Conservation (phyloP, 2,888 invertebrate species). For the Schrankia costaestrigalis region DNA sequence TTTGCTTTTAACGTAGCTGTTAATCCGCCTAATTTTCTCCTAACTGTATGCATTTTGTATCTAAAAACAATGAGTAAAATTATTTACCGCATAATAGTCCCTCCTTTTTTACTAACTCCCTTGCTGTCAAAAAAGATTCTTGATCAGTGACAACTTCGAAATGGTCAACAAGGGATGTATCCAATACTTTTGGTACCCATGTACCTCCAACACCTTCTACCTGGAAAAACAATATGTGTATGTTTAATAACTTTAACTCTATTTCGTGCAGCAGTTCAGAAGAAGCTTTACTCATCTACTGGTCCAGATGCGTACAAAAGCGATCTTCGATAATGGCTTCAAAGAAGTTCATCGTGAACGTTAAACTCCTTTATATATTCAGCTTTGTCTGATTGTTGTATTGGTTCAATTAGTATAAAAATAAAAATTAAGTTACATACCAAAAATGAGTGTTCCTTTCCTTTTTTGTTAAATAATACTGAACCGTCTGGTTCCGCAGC, state of each 20-base stretch:
- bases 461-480: slow-evolving; percentile 41
- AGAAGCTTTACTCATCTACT: too few species aligned
- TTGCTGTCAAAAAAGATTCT: slow-evolving; percentile 89
- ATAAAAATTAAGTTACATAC: slow-evolving; percentile 17
- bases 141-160: slow-evolving; percentile 91
- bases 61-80: too few species aligned
- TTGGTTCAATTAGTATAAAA: background rate
- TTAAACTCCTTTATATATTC: too few species aligned
- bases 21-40: too few species aligned
- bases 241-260: too few species aligned
- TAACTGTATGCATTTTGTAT: too few species aligned
- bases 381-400: too few species aligned
- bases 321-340: too few species aligned
- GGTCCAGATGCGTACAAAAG: too few species aligned
- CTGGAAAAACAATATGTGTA: slow-evolving; percentile 18
- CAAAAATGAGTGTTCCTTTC: slow-evolving; percentile 34
- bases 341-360: too few species aligned
- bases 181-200: slow-evolving; percentile 93
- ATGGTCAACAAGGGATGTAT: slow-evolving; percentile 86
- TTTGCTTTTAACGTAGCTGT: too few species aligned
- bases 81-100: slow-evolving; percentile 89
- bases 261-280: too few species aligned
- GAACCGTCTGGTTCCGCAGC: slow-evolving; percentile 95
- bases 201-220: slow-evolving; percentile 93
- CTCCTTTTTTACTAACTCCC: slow-evolving; percentile 92